These are phyloP conservation scores for Callopanchax toddi DNA, from an alignment of 2,113 vertebrate genomes.

Conservation along the genomic window DNA sequence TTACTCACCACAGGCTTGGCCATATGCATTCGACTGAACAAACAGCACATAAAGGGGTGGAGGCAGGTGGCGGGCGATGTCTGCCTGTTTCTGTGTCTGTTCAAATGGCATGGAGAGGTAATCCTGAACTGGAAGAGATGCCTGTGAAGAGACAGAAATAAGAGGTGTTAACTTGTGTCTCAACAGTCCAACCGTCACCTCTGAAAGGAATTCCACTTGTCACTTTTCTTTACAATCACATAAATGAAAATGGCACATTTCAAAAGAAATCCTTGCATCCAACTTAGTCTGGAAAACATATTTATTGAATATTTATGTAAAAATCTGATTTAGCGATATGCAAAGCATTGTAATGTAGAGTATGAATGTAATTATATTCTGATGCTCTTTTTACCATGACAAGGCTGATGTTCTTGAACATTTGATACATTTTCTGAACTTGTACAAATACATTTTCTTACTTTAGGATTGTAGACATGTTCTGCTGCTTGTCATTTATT, in stretches of 20 bases:
- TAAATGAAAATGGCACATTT: not conserved
- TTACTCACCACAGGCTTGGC: constrained; percentile 93
- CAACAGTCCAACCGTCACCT: not conserved
- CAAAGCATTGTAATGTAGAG: not conserved
- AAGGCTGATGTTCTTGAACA: no score
- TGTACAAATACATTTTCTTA: no score
- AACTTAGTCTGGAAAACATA: no score
- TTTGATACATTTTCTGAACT: no score
- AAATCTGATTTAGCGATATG: no score
- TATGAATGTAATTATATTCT: not conserved
- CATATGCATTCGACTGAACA: constrained; percentile 93
- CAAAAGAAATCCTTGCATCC: not conserved
- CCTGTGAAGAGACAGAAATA: constrained; percentile 70
- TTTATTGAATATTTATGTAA: no score
- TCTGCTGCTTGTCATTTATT: no score
- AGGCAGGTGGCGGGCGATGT: constrained; percentile 91
- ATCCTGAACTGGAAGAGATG: constrained; percentile 94
- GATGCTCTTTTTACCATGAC: no score
- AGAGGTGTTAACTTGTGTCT: not conserved
- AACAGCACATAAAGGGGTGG: constrained; percentile 95
- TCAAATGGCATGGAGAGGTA: constrained; percentile 96
- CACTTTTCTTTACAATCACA: not conserved
- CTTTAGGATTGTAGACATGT: no score
- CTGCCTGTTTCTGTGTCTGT: constrained; percentile 94
- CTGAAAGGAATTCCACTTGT: not conserved